Conservation (phyloP, 2,797 vertebrate genomes). For the Jordanella pulchra region DNA sequence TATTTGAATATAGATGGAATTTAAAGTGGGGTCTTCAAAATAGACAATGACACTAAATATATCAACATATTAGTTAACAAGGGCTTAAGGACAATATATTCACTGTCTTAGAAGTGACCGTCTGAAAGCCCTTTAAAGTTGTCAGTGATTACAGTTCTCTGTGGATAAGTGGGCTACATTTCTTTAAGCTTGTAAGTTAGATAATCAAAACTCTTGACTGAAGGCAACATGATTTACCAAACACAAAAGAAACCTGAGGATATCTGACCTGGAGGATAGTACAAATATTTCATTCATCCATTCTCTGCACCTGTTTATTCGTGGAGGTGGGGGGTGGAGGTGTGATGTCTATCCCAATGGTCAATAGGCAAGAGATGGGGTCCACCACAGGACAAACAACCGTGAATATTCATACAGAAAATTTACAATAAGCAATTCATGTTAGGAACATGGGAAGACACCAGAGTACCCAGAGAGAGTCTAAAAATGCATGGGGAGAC, state of each 20-base stretch:
- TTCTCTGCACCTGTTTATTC: background rate
- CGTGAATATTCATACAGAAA: too few relatives aligned
- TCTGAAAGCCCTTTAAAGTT: background rate
- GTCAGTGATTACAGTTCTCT: background rate
- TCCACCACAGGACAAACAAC: too few relatives aligned
- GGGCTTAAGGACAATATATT: background rate
- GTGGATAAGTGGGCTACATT: background rate
- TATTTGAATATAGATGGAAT: too few relatives aligned
- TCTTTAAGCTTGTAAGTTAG: background rate
- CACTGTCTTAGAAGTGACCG: background rate
- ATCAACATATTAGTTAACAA: background rate
- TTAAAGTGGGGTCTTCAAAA: background rate
- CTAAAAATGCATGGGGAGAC: too few relatives aligned
- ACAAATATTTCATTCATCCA: background rate
- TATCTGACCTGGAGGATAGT: too few relatives aligned
- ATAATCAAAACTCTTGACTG: background rate
- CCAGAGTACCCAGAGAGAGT: too few relatives aligned
- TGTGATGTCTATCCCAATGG: background rate
- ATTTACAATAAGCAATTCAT: too few relatives aligned
- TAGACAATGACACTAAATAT: background rate
- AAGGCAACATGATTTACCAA: background rate
- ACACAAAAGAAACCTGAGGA: background rate
- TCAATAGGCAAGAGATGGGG: too few relatives aligned
- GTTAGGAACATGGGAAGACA: too few relatives aligned
- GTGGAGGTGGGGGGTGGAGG: too few relatives aligned